Evolutionary conservation across 2,888 invertebrate species (phyloP).

Genomic region (Idaea dimidiata): DNA sequence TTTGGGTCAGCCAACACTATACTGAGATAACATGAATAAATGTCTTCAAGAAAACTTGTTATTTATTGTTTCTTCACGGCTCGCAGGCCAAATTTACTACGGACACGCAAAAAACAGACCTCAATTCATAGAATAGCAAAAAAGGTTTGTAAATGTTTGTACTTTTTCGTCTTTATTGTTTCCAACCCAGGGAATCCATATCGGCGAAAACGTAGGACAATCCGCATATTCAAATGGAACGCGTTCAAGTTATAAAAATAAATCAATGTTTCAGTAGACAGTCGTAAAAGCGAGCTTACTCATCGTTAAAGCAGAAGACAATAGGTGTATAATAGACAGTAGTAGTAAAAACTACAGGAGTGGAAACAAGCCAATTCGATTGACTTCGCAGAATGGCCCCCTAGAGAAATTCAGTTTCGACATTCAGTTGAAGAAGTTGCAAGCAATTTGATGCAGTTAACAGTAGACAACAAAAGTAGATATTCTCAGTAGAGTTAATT

Average conservation of each 20-base stretch:
- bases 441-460: constrained; percentile 23
- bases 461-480: neutral
- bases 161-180: neutral
- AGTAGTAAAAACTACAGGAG: neutral
- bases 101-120: neutral
- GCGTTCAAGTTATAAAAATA: constrained; percentile 26
- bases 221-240: neutral
- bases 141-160: neutral
- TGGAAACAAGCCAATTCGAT: neutral
- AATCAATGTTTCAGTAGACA: constrained; percentile 35
- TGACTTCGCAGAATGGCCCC: constrained; percentile 35
- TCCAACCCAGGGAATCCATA: neutral
- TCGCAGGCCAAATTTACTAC: neutral
- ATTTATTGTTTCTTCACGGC: neutral
- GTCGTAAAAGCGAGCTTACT: constrained; percentile 33
- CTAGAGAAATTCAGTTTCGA: constrained; percentile 45
- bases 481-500: too few relatives aligned
- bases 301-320: neutral
- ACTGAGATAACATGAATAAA: neutral
- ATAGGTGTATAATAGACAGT: neutral
- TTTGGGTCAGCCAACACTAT: neutral
- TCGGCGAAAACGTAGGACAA: neutral
- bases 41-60: neutral
- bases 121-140: neutral
- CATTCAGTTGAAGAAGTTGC: constrained; percentile 16